phyloP scores from a whole-genome alignment of 2,797 vertebrate genomes.

The Dromococcyx pavoninus region DNA sequence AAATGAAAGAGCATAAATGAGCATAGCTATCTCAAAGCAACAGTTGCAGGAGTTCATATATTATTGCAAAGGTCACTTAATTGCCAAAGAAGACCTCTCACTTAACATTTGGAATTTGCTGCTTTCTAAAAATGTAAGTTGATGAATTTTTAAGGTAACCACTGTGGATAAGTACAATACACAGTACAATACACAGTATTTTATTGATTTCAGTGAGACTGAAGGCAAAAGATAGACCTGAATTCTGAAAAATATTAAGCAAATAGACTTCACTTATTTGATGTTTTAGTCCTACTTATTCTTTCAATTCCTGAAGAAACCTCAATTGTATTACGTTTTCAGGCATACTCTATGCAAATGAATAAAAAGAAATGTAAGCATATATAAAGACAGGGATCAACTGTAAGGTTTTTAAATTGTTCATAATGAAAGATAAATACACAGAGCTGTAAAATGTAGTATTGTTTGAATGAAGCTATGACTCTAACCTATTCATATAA shows the following conservation, averaged over 20 bases:
- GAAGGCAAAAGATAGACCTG: background rate
- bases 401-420: background rate
- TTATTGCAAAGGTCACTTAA: background rate
- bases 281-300: background rate
- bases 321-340: background rate
- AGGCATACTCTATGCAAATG: background rate
- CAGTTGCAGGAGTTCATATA: background rate
- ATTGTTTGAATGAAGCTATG: background rate
- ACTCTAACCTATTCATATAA: background rate
- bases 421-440: background rate
- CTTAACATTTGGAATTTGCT: background rate
- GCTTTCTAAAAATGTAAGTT: background rate
- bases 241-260: background rate
- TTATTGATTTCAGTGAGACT: background rate
- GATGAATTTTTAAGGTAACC: background rate
- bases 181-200: background rate
- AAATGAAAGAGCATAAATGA: background rate
- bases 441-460: background rate
- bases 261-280: background rate
- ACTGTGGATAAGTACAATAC: background rate
- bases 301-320: rapidly evolving
- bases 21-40: background rate
- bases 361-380: background rate
- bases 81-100: background rate
- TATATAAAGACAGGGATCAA: background rate